Base-by-base conservation (phyloP, 2,888 invertebrate genomes). In the Hydriomena furcata region DNA sequence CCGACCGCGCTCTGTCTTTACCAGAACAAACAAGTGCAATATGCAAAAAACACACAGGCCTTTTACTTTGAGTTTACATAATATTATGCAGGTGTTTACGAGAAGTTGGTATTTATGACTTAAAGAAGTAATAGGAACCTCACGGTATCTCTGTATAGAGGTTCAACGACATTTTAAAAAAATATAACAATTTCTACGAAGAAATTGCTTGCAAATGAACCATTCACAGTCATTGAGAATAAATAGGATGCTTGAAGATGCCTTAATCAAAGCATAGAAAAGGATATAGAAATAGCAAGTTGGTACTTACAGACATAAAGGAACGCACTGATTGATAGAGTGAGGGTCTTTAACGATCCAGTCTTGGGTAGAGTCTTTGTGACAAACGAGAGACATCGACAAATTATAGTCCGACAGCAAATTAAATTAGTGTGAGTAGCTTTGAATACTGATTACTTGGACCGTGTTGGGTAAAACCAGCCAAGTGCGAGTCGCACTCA, bases 361-460 rank as follows among this genome's bases (percentile, higher is more conserved):
- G 45, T 32, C 34, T 31, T 5, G 40, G 41, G 34, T 40, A 40
- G 35, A 68, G 68, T 58, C 45, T 37, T 50, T 46, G 51, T 58
- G 64, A 57, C 55, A 55, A 60, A 55, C 58, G 53, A 57, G 64
- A 63, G 71, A 67, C 67, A 59, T 70, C 66, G 67, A 73, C 68
- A 73, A 79, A 79, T 77, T 76, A 73, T 71, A 63, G 52, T 43
- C 28, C 37, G 46, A 51, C 59, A 60, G 70, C 71, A 72, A 77
- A 79, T 77, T 73, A 60, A 70, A 76, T 76, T 74, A 73, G 68
- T 42, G 69, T 42, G 50, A 44, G 40, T 48, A 11, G 27, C 31
- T 31, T 43, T 8, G 12, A 40, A 40, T 21, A 35, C 28, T 40
- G 24, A 40, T 42, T 37, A 13, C 12, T 21, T n/a, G n/a, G n/a